phyloP scores from a whole-genome alignment of 2,797 vertebrate species.

The Phylloscopus collybita region DNA sequence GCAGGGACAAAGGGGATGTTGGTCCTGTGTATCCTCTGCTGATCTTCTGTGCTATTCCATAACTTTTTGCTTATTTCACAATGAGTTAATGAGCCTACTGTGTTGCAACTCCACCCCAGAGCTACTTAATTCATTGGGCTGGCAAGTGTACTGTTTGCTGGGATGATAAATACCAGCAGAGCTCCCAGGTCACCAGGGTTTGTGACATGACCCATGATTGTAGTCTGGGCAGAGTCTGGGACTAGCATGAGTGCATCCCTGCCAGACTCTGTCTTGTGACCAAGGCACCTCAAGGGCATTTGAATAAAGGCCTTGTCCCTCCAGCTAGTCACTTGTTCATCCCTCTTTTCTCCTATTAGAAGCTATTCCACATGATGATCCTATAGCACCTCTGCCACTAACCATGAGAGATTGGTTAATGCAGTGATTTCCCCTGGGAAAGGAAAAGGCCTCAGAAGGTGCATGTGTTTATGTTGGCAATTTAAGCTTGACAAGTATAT shows the following conservation, averaged over 20 bases:
- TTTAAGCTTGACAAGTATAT: not conserved
- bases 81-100: not conserved
- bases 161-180: not conserved
- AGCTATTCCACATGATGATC: not conserved
- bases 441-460: not conserved
- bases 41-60: conserved; percentile 3
- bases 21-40: not conserved
- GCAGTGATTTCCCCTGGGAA: not conserved
- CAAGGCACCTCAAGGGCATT: not conserved
- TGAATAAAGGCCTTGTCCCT: not conserved
- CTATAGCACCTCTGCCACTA: not conserved
- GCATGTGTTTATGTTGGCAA: fast-evolving
- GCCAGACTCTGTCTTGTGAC: not conserved
- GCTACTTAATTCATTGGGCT: not conserved
- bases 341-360: not conserved
- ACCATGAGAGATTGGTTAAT: not conserved
- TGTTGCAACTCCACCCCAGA: conserved; percentile 36
- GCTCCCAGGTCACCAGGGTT: not conserved
- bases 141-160: conserved; percentile 4
- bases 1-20: not conserved
- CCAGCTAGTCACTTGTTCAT: not conserved
- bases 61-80: conserved; percentile 22
- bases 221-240: not conserved
- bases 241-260: not conserved
- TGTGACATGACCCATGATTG: not conserved